Base-by-base conservation (phyloP, 2,888 invertebrate genomes). In the Archips crataeganus region DNA sequence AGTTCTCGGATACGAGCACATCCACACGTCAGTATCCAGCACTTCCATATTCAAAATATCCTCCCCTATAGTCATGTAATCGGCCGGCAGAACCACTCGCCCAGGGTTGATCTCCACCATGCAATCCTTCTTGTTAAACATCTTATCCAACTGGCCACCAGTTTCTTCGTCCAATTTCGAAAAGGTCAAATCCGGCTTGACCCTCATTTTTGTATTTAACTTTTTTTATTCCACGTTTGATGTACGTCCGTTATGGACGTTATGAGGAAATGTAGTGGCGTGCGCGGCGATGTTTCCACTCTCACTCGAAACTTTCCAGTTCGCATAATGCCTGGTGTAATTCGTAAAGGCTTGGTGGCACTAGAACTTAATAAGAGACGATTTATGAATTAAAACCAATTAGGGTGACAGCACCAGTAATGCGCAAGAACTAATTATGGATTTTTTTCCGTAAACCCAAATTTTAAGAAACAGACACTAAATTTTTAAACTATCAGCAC, bases 1-100 rank as follows among this genome's bases (percentile, higher is more conserved):
- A 80, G 98, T 98, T 82, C 98, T 96, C 0, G 98, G 98, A 93
- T 97, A 98, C 10, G 98, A 98, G 61, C 97, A 96, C 87, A 98
- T 95, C 97, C 98, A 98, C 0, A 98, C 96, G 86, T 98, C 98
- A 79, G 96, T 97, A 3, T 96, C 95, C 70, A 96, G 92, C 2
- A 98, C 96, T 70, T 96, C 95, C 85, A 98, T 95, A 71, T 97
- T 96, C 73, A 96, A 87, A 72, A 98, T 97, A 78, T 96, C 95
- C 79, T 96, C 95, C 0, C 96, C 97, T 49, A 97, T 95, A 13
- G 96, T 95, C 79, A 95, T 93, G 81, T 96, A 98, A 80, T 96
- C 95, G 0, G 96, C 95, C 0, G 98, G 97, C 76, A 98, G 85
- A 32, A 97, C 91, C 75, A 96, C 96, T 70, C 95, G 92, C 0